Conservation (phyloP, 2,888 invertebrate species). For the Cepaea hortensis region DNA sequence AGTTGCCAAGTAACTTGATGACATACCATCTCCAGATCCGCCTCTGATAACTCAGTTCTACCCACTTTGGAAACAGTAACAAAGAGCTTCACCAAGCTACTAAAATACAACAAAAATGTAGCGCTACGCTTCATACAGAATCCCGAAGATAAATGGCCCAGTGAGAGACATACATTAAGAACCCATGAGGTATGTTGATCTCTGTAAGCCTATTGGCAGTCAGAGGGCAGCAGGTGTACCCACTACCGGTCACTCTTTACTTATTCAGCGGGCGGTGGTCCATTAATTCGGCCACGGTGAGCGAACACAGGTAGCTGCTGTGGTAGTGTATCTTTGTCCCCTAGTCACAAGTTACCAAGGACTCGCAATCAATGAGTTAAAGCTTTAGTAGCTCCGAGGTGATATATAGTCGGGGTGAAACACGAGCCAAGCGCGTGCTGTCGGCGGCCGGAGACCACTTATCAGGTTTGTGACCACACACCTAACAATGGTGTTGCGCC, state of each 20-base stretch:
- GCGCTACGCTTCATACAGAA: too few relatives aligned
- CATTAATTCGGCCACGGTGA: background rate
- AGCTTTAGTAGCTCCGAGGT: too few relatives aligned
- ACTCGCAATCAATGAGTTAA: background rate
- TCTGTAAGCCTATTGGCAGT: background rate
- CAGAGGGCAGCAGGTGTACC: background rate
- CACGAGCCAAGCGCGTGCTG: background rate
- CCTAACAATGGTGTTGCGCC: background rate
- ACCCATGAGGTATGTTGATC: too few relatives aligned
- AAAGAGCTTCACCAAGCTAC: too few relatives aligned
- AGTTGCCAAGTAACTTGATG: too few relatives aligned
- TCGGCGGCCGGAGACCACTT: background rate
- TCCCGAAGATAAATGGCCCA: too few relatives aligned
- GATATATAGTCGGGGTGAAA: too few relatives aligned
- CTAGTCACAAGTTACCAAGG: background rate
- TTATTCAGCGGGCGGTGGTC: background rate
- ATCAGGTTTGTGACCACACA: background rate
- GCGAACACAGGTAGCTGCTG: background rate
- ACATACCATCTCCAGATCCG: too few relatives aligned
- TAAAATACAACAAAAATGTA: too few relatives aligned
- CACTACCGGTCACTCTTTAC: background rate
- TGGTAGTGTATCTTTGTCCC: background rate
- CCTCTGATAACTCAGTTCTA: too few relatives aligned
- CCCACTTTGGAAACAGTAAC: too few relatives aligned
- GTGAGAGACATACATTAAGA: too few relatives aligned